phyloP scores from a whole-genome alignment of 2,797 vertebrate genomes.

The Triplophysa yarkandensis region DNA sequence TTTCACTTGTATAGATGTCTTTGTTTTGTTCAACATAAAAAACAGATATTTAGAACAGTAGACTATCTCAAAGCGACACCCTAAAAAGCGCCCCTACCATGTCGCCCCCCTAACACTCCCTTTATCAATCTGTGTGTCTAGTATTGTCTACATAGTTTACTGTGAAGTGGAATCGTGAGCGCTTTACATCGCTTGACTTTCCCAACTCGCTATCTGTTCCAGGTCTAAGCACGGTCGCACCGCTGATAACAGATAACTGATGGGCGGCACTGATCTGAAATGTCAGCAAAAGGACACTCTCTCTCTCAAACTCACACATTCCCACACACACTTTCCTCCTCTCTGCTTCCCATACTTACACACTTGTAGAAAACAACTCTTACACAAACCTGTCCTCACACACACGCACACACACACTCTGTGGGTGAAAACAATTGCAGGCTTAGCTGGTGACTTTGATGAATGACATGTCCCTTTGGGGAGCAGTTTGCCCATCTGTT shows the following conservation, averaged over 20 bases:
- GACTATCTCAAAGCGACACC: neutral
- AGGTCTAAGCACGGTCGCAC: slow-evolving; percentile 32
- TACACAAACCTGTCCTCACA: slow-evolving; percentile 25
- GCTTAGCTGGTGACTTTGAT: slow-evolving; percentile 80
- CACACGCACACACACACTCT: slow-evolving; percentile 28
- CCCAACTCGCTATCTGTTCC: slow-evolving; percentile 11
- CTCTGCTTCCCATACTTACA: slow-evolving; percentile 29
- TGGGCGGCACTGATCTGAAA: slow-evolving; percentile 48
- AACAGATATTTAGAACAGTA: too few species aligned
- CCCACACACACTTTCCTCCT: slow-evolving; percentile 29
- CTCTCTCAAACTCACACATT: slow-evolving; percentile 37
- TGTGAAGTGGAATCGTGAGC: slow-evolving; percentile 4
- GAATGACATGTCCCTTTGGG: slow-evolving; percentile 81
- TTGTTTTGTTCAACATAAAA: too few species aligned
- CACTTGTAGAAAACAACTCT: slow-evolving; percentile 42
- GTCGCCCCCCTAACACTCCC: neutral
- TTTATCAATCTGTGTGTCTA: neutral
- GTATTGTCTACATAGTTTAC: neutral
- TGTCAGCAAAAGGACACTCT: slow-evolving; percentile 49
- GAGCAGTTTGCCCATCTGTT: slow-evolving; percentile 79
- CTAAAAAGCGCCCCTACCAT: neutral
- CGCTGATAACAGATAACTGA: slow-evolving; percentile 51
- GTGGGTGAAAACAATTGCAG: slow-evolving; percentile 70
- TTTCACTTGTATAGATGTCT: too few species aligned
- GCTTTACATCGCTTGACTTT: slow-evolving; percentile 38